Evolutionary conservation across 2,113 vertebrate genomes (phyloP).

Genomic region (Nothobranchius kuhntae): DNA sequence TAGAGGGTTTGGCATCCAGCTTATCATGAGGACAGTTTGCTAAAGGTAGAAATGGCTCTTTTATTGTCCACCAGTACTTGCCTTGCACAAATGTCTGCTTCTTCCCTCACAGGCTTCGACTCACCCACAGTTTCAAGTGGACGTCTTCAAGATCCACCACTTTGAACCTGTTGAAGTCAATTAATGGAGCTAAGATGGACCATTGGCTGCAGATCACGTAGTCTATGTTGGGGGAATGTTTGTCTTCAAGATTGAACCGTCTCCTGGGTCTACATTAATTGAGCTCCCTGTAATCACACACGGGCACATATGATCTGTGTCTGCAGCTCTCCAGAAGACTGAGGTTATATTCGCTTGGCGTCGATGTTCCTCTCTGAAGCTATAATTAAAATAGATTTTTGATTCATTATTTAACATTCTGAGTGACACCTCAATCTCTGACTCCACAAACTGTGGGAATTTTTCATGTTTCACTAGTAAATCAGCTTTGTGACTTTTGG

Average conservation of each 20-base stretch:
- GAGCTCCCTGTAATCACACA: slow-evolving; percentile 66
- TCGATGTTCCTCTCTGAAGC: slow-evolving; percentile 45
- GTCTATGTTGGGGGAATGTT: slow-evolving; percentile 65
- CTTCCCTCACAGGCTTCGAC: neutral
- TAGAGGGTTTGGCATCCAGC: too few species aligned
- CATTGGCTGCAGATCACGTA: slow-evolving; percentile 69
- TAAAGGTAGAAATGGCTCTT: too few species aligned
- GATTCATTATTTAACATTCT: slow-evolving; percentile 19
- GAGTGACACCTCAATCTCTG: slow-evolving; percentile 9
- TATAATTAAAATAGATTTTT: slow-evolving; percentile 67
- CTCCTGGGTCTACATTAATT: slow-evolving; percentile 56
- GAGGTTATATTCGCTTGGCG: slow-evolving; percentile 52
- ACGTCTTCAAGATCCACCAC: slow-evolving; percentile 22
- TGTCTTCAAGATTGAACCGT: slow-evolving; percentile 65
- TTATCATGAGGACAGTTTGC: too few species aligned
- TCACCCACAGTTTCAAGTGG: slow-evolving; percentile 20
- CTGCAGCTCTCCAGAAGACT: slow-evolving; percentile 31
- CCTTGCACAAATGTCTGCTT: too few species aligned
- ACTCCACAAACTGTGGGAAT: neutral
- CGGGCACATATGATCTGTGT: slow-evolving; percentile 42
- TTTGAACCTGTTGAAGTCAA: slow-evolving; percentile 62
- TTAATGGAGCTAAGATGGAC: slow-evolving; percentile 59
- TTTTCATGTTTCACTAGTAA: neutral
- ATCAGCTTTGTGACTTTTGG: neutral
- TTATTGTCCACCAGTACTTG: neutral